Evolutionary conservation across 1,140 invertebrate species (phyloP), one percentile per base, ranked within the genome.

Genomic region (Formica exsecta): DNA sequence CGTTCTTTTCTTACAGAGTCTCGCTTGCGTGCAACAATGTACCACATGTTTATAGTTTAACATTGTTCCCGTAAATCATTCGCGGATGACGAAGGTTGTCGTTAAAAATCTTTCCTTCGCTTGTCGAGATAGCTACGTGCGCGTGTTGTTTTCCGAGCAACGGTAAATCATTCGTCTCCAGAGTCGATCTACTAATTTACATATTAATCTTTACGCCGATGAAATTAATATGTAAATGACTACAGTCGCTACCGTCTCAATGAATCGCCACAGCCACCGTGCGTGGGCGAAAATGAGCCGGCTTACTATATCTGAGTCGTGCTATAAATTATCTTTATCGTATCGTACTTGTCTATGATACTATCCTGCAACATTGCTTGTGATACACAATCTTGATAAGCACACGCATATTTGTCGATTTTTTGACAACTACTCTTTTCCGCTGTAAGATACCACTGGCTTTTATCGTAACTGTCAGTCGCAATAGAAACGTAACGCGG

Each of bases 161-260:
- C 66, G 3, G 68, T 73, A 83, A 83, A 83, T 83, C 79, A 83
- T 38, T 83, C 77, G 48, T 41, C 51, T 38, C 44, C 25, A 29
- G 13, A 29, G 29, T 71, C 11, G 68, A 16, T 22, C 41, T 61
- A 68, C 25, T 41, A 25, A 61, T 83, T 83, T 73, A 61, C 54
- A 62, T 83, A 83, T 83, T 83, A 83, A 83, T 83, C 79, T 44
- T 83, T 29, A n/a, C 44, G 54, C 38, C 29, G 36, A 41, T 13
- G 25, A 48, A 83, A 73, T 83, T 83, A 83, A 83, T 73, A 73
- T 83, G 79, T 48, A 83, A 83, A 83, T 83, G 25, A 62, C 38
- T 25, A n/a, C 29, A n/a, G 70, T 32, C 44, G 44, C 68, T 71
- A 71, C 65, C 41, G 54, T 4, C 73, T 83, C 54, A 73, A 83